phyloP scores from a whole-genome alignment of 2,113 vertebrate genomes.

The Elephantulus edwardii region DNA sequence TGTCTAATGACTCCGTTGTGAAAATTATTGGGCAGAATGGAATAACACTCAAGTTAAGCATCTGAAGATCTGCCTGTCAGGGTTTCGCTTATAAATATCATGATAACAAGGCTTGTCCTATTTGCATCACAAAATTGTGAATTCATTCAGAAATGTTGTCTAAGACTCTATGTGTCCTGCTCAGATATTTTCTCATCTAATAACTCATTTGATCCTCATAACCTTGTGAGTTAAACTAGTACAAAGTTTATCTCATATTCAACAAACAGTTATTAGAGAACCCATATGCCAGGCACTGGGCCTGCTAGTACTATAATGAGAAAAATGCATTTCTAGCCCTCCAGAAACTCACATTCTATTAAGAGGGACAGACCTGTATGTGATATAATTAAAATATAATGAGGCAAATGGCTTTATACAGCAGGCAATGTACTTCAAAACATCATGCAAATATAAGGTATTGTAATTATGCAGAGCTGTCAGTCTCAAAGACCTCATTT shows the following conservation, averaged over 20 bases:
- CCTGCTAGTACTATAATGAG: conserved; percentile 20
- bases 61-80: background rate
- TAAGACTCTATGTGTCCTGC: conserved; percentile 35
- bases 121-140: background rate
- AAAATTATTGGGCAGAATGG: background rate
- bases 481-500: conserved; percentile 59
- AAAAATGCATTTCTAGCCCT: conserved; percentile 57
- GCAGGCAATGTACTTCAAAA: conserved; percentile 60
- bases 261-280: conserved; percentile 64
- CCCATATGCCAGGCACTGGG: conserved; percentile 27
- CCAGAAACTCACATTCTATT: conserved; percentile 56
- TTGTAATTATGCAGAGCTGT: conserved; percentile 69
- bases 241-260: conserved; percentile 50
- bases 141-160: conserved; percentile 39
- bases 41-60: conserved; percentile 37
- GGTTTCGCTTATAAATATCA: background rate
- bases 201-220: conserved; percentile 37
- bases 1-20: background rate
- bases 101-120: background rate
- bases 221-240: conserved; percentile 54
- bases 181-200: conserved; percentile 34
- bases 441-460: conserved; percentile 66
- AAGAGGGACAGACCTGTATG: conserved; percentile 63
- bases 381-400: conserved; percentile 72
- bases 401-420: conserved; percentile 63